These are phyloP conservation scores for Catocala nupta DNA, from an alignment of 2,888 invertebrate species.

Conservation along the genomic window DNA sequence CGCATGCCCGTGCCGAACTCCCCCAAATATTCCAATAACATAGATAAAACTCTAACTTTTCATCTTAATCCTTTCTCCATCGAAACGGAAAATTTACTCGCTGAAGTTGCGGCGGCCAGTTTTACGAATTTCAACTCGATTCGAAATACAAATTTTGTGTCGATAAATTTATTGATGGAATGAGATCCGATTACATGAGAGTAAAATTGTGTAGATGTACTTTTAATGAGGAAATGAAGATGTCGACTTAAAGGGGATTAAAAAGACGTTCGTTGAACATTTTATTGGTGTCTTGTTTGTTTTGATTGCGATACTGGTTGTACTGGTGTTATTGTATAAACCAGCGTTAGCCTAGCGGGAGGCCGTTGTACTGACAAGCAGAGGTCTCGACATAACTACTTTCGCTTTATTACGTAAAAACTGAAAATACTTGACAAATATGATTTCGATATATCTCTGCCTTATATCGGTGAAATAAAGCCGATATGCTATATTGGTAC, in stretches of 20 bases:
- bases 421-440: too few species aligned
- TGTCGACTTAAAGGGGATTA: not conserved
- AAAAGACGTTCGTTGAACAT: not conserved
- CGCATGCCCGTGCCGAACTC: conserved; percentile 37
- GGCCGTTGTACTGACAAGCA: too few species aligned
- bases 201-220: not conserved
- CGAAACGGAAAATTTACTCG: conserved; percentile 51
- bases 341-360: too few species aligned
- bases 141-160: conserved; percentile 27
- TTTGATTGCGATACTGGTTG: too few species aligned
- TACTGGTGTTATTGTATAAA: too few species aligned
- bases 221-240: conserved; percentile 6
- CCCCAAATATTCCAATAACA: conserved; percentile 49
- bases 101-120: conserved; percentile 44
- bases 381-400: too few species aligned
- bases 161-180: conserved; percentile 33
- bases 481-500: too few species aligned
- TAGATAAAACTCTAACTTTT: conserved; percentile 49
- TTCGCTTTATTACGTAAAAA: too few species aligned
- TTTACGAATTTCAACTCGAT: conserved; percentile 25
- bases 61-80: conserved; percentile 53
- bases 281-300: too few species aligned
- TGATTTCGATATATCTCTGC: too few species aligned
- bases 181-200: conserved; percentile 12
- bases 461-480: too few species aligned